phyloP scores from a whole-genome alignment of 1,140 invertebrate species.

The Chelonus insularis region DNA sequence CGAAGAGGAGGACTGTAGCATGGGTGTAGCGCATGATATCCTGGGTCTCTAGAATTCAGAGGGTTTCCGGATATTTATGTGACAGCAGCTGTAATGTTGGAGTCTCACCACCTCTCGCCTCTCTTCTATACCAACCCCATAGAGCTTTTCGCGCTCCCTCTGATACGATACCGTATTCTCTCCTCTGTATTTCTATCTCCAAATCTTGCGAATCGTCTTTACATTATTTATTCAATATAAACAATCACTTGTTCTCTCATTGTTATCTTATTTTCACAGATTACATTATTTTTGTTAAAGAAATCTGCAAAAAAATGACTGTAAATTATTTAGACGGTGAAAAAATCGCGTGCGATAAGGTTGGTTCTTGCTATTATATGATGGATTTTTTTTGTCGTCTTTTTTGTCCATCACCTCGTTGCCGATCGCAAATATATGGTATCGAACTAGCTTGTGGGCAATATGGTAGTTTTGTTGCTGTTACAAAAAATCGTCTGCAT shows the following conservation, averaged over 20 bases:
- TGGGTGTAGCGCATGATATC: constrained; percentile 13
- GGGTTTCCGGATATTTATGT: constrained; percentile 40
- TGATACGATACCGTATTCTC: background rate
- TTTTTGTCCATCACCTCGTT: constrained; percentile 12
- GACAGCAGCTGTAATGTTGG: constrained; percentile 37
- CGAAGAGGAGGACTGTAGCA: constrained; percentile 5
- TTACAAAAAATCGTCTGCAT: constrained; percentile 44
- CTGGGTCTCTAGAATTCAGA: constrained; percentile 31
- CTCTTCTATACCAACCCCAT: background rate
- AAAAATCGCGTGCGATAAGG: constrained; percentile 10
- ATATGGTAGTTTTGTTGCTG: background rate
- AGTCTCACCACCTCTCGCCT: constrained; percentile 12
- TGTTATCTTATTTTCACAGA: too few species aligned
- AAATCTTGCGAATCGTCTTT: background rate
- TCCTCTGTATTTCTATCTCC: constrained; percentile 11
- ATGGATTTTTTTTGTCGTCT: background rate
- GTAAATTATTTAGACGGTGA: background rate
- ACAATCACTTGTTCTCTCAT: too few species aligned
- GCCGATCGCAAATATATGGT: constrained; percentile 19
- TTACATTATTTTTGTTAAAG: too few species aligned
- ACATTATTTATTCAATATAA: background rate
- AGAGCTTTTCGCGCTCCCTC: constrained; percentile 6
- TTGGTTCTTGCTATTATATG: background rate
- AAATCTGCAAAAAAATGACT: too few species aligned
- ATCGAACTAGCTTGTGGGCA: constrained; percentile 20